Evolutionary conservation across 2,888 invertebrate genomes (phyloP).

Genomic region (Diarsia brunnea): DNA sequence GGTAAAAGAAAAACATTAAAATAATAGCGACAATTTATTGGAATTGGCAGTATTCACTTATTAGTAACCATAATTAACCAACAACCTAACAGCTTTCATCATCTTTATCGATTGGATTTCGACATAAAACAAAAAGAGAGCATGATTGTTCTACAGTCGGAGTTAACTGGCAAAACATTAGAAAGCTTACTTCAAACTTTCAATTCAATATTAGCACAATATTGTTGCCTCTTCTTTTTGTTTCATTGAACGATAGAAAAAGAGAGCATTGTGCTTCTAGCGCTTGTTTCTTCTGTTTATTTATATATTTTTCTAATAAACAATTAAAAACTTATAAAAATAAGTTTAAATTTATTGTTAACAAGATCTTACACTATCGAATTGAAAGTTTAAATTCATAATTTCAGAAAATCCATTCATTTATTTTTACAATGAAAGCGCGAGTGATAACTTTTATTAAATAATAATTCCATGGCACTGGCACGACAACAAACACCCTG

Average conservation of each 20-base stretch:
- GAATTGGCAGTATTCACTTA: constrained; percentile 64
- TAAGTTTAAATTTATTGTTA: constrained; percentile 29
- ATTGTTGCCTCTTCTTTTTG: constrained; percentile 53
- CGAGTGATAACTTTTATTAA: neutral
- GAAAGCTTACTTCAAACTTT: constrained; percentile 62
- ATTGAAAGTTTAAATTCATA: constrained; percentile 66
- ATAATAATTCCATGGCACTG: constrained; percentile 22
- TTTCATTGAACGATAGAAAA: constrained; percentile 63
- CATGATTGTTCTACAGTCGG: constrained; percentile 13
- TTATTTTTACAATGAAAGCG: constrained; percentile 36
- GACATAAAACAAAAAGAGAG: constrained; percentile 43
- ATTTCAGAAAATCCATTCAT: constrained; percentile 30
- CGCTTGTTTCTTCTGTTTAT: constrained; percentile 1
- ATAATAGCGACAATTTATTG: constrained; percentile 54
- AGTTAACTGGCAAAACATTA: constrained; percentile 45
- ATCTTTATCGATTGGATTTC: constrained; percentile 44
- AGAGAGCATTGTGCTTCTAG: constrained; percentile 47
- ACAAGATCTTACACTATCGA: constrained; percentile 45
- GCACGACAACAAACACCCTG: constrained; percentile 35
- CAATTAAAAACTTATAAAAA: constrained; percentile 31
- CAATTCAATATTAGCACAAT: constrained; percentile 60
- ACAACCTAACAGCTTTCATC: constrained; percentile 40
- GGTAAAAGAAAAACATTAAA: neutral
- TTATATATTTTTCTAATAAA: neutral
- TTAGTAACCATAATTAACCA: constrained; percentile 53